Percentiles rank a stretch among this genome's conserved stretches.
Evolutionary conservation across 2,797 vertebrate species (phyloP).

Genomic region (Psittacula echo): DNA sequence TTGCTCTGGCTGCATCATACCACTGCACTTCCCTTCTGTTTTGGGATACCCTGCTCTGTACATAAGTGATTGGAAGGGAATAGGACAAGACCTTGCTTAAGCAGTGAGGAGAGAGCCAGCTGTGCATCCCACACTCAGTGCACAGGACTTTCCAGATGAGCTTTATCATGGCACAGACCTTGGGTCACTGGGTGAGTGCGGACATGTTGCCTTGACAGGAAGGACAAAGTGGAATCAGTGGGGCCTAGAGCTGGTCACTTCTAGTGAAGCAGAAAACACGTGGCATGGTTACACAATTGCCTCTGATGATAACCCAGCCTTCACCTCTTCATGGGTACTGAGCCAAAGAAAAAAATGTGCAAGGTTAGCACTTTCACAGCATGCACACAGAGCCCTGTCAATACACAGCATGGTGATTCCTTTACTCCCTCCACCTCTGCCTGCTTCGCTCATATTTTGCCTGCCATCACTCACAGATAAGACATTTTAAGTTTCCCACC

Average conservation of each 20-base stretch:
- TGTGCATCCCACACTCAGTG: neutral
- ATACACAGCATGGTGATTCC: neutral
- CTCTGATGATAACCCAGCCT: neutral
- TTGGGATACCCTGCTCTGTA: neutral
- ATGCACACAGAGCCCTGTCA: neutral
- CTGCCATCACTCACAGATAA: neutral
- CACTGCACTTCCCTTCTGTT: neutral
- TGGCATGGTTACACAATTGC: neutral
- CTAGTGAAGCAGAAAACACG: neutral
- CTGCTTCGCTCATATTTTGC: neutral
- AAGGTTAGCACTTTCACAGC: neutral
- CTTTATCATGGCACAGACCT: neutral
- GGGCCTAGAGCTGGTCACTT: neutral
- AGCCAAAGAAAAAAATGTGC: conserved; percentile 33
- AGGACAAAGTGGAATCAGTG: neutral
- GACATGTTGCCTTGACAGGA: neutral
- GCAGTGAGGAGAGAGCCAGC: neutral
- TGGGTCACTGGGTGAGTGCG: neutral
- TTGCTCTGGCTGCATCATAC: neutral
- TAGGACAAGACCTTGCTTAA: neutral
- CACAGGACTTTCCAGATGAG: neutral
- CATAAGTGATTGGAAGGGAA: neutral
- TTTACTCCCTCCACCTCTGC: neutral
- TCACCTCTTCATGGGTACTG: neutral
- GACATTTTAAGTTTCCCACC: neutral